phyloP scores from a whole-genome alignment of 1,140 invertebrate genomes.

The Zaprionus lachaisei region DNA sequence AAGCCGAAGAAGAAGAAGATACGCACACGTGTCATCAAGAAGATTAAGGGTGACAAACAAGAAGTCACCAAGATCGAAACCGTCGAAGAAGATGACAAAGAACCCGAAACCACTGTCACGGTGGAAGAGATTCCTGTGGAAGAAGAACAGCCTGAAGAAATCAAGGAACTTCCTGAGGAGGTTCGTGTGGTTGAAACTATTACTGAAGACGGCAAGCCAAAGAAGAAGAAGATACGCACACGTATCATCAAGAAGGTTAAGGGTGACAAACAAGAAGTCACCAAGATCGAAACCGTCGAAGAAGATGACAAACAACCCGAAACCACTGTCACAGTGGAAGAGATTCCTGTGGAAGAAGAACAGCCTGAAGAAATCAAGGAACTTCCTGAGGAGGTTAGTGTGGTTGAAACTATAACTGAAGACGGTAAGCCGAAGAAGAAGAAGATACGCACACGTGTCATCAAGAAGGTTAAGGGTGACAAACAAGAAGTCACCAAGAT shows the following conservation, averaged over 20 bases:
- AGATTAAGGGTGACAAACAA: slow-evolving; percentile 71
- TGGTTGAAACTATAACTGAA: slow-evolving; percentile 66
- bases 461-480: slow-evolving; percentile 57
- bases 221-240: slow-evolving; percentile 59
- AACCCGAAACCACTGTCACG: slow-evolving; percentile 70
- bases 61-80: slow-evolving; percentile 82
- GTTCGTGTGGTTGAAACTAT: slow-evolving; percentile 19
- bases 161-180: slow-evolving; percentile 37
- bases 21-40: slow-evolving; percentile 68
- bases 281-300: slow-evolving; percentile 71
- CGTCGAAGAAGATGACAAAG: slow-evolving; percentile 81
- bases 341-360: slow-evolving; percentile 48
- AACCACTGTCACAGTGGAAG: slow-evolving; percentile 57
- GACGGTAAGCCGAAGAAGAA: slow-evolving; percentile 69
- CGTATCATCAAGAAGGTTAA: slow-evolving; percentile 57
- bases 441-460: slow-evolving; percentile 74
- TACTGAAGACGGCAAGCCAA: too few relatives aligned
- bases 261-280: slow-evolving; percentile 80
- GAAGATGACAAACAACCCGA: slow-evolving; percentile 60
- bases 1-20: slow-evolving; percentile 39
- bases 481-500: slow-evolving; percentile 50
- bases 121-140: slow-evolving; percentile 48
- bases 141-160: slow-evolving; percentile 26
- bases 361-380: slow-evolving; percentile 70
- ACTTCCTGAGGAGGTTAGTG: slow-evolving; percentile 75